A percentile compares a stretch with the other conserved stretches of the same genome.
These are phyloP conservation scores for Malurus cyaneus DNA, from an alignment of 2,113 vertebrate genomes.

Conservation along the genomic window DNA sequence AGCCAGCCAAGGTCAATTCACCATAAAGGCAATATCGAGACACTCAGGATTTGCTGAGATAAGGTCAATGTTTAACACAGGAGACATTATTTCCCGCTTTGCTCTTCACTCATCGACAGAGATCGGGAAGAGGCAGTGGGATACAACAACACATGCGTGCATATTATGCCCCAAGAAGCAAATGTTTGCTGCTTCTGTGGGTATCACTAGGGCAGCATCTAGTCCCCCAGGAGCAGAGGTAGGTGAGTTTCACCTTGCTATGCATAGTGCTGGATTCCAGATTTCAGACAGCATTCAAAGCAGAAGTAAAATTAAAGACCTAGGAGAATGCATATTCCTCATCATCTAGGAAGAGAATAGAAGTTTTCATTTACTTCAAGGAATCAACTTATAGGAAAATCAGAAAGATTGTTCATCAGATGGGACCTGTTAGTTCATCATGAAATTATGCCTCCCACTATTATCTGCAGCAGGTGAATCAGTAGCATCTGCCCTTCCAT, in stretches of 20 bases:
- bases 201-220: neutral
- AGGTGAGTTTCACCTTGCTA: neutral
- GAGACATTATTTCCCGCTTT: neutral
- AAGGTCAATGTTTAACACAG: neutral
- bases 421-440: neutral
- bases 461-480: neutral
- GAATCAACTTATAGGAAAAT: neutral
- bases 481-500: neutral
- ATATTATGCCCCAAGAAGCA: neutral
- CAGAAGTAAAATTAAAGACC: neutral
- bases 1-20: neutral
- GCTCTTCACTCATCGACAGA: neutral
- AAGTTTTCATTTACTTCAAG: neutral
- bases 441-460: neutral
- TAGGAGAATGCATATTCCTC: neutral
- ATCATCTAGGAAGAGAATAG: neutral
- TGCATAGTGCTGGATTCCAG: neutral
- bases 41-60: neutral
- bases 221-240: neutral
- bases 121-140: neutral
- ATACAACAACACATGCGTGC: accelerated
- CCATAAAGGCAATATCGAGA: neutral
- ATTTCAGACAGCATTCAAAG: neutral
- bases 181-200: neutral
- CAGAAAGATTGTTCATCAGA: neutral